Conservation (phyloP, 1,140 invertebrate genomes). For the Dreissena rostriformis region DNA sequence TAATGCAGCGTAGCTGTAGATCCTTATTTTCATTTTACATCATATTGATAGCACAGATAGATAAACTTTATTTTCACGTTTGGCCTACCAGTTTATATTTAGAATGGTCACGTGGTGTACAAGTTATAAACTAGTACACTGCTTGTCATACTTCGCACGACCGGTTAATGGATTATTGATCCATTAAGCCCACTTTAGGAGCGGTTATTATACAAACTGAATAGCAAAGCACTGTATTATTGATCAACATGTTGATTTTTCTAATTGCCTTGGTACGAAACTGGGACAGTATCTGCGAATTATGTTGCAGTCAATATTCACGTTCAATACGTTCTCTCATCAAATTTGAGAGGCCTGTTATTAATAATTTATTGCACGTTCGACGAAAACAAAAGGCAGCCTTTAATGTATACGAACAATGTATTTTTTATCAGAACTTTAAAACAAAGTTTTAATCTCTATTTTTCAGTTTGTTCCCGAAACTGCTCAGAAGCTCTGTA, state of each 20-base stretch:
- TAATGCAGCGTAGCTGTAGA: no score
- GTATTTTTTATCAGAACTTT: no score
- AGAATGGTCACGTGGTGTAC: conserved; percentile 26
- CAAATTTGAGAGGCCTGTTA: no score
- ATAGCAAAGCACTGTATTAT: background rate
- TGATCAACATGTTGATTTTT: background rate
- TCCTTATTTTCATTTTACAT: no score
- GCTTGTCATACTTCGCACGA: background rate
- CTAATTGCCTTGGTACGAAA: background rate
- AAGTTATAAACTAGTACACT: conserved; percentile 24
- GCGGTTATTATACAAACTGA: background rate
- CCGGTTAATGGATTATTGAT: no score
- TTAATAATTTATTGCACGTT: no score
- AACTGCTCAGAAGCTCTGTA: conserved; percentile 58
- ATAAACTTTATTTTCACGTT: conserved; percentile 1
- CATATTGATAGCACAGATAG: background rate
- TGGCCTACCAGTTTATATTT: conserved; percentile 30
- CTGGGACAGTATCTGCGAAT: background rate
- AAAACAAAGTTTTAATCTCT: background rate
- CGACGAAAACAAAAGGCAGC: no score
- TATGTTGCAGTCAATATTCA: no score
- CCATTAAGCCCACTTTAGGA: background rate
- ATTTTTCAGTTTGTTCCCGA: conserved; percentile 53
- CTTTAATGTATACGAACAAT: no score
- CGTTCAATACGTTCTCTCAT: no score